phyloP scores from a whole-genome alignment of 2,113 vertebrate species.

The Sprattus sprattus region DNA sequence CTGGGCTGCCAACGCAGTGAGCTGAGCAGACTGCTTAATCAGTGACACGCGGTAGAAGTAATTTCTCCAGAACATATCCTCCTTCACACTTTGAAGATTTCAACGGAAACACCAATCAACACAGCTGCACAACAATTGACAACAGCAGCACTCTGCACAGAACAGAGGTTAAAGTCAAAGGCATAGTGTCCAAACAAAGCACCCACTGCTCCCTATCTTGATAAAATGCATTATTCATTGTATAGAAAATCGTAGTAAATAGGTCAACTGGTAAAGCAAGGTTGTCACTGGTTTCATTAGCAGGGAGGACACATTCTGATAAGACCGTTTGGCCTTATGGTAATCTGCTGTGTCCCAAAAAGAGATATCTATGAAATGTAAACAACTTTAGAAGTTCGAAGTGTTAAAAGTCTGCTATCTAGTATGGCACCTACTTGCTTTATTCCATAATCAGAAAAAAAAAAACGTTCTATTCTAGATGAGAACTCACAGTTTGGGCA shows the following conservation, averaged over 20 bases:
- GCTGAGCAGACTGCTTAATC: slow-evolving; percentile 95
- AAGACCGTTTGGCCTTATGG: neutral
- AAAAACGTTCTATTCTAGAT: neutral
- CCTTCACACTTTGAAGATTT: slow-evolving; percentile 81
- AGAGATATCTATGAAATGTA: neutral
- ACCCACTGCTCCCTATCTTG: neutral
- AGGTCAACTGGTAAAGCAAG: neutral
- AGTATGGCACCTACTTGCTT: neutral
- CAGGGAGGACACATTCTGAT: neutral
- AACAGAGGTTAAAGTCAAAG: slow-evolving; percentile 70
- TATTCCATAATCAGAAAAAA: neutral
- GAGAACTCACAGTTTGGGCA: slow-evolving; percentile 88
- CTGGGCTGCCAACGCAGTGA: slow-evolving; percentile 90
- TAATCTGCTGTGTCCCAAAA: neutral
- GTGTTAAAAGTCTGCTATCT: neutral
- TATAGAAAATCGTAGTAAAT: neutral
- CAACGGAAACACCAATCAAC: slow-evolving; percentile 16
- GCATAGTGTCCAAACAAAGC: slow-evolving; percentile 55
- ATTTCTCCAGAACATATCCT: slow-evolving; percentile 98
- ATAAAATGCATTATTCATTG: neutral
- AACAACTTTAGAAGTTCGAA: neutral
- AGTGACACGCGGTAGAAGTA: slow-evolving; percentile 97
- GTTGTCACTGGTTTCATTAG: neutral
- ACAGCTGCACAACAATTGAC: neutral
- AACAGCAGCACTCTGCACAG: slow-evolving; percentile 50